Evolutionary conservation across 2,888 invertebrate species (phyloP).

Genomic region (Meteorus cinctellus): DNA sequence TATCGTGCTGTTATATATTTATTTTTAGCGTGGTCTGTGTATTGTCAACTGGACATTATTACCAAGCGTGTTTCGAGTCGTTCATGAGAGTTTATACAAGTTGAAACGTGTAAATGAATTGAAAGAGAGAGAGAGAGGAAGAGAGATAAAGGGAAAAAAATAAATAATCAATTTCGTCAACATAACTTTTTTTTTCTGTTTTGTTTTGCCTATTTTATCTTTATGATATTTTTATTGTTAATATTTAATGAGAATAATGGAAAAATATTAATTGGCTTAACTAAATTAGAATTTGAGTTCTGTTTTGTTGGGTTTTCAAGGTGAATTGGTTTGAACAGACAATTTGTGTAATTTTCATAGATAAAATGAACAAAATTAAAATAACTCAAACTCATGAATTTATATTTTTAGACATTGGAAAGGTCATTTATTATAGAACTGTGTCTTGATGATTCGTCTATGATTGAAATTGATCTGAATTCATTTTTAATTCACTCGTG

Average conservation of each 20-base stretch:
- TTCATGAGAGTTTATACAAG: conserved; percentile 2
- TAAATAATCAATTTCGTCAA: conserved; percentile 1
- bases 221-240: no score
- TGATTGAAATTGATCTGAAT: conserved; percentile 1
- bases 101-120: background rate
- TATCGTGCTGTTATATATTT: background rate
- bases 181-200: background rate
- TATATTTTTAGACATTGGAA: background rate
- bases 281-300: no score
- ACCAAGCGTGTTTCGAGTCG: background rate
- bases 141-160: background rate
- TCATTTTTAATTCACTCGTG: background rate
- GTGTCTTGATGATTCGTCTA: background rate
- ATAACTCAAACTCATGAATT: no score
- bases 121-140: no score
- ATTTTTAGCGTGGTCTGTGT: background rate
- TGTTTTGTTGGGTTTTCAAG: no score
- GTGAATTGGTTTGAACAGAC: no score
- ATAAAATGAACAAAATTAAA: no score
- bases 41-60: conserved; percentile 4
- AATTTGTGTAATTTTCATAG: no score
- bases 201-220: background rate
- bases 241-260: no score
- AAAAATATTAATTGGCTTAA: no score
- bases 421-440: background rate